Conservation (phyloP, 2,888 invertebrate species). For the Drosophila phalerata region DNA sequence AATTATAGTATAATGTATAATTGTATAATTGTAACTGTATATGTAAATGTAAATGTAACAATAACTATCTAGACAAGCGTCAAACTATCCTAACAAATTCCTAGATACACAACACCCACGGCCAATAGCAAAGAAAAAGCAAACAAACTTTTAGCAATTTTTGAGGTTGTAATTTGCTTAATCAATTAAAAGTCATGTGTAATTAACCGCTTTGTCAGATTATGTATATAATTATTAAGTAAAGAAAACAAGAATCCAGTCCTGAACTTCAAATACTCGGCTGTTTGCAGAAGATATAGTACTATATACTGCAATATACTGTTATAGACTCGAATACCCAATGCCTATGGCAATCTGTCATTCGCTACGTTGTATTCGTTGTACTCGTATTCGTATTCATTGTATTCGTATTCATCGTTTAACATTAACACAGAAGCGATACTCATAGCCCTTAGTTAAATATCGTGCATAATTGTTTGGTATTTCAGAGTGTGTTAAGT, state of each 20-base stretch:
- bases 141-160: conserved; percentile 79
- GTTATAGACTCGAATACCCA: conserved; percentile 19
- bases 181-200: conserved; percentile 34
- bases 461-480: conserved; percentile 38
- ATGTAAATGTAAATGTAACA: conserved; percentile 40
- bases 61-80: conserved; percentile 46
- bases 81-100: conserved; percentile 23
- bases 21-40: conserved; percentile 45
- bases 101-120: conserved; percentile 3
- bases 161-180: conserved; percentile 81
- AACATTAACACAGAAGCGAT: conserved; percentile 15
- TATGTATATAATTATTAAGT: conserved; percentile 37
- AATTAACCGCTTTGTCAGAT: conserved; percentile 11
- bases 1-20: conserved; percentile 47
- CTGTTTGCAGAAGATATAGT: conserved; percentile 17
- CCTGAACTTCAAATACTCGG: conserved; percentile 36
- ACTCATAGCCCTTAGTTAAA: conserved; percentile 33
- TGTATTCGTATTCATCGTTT: conserved; percentile 11
- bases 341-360: conserved; percentile 8
- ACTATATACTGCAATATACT: conserved; percentile 18
- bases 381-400: conserved; percentile 3
- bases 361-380: conserved; percentile 13
- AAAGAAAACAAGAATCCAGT: conserved; percentile 33
- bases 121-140: conserved; percentile 20
- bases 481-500: conserved; percentile 47